A percentile compares a stretch with the other conserved stretches of the same genome.
Evolutionary conservation across 2,113 vertebrate genomes (phyloP).

Genomic region (Phycodurus eques): DNA sequence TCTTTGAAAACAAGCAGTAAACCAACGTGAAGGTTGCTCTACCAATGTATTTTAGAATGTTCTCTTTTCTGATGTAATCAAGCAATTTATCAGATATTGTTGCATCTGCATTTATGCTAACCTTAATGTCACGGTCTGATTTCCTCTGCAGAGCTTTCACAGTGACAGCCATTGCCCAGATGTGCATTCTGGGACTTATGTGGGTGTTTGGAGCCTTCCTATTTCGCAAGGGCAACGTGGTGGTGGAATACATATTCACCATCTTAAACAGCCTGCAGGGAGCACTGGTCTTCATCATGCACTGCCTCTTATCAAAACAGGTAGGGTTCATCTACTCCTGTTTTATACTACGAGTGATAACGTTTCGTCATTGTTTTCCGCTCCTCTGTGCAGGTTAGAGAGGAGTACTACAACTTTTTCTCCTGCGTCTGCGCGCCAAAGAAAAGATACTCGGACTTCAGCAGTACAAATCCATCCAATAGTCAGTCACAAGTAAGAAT

Average conservation of each 20-base stretch:
- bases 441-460: conserved; percentile 76
- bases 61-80: neutral
- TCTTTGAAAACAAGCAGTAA: neutral
- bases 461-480: conserved; percentile 66
- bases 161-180: conserved; percentile 81
- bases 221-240: conserved; percentile 52
- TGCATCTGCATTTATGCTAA: neutral
- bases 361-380: conserved; percentile 18
- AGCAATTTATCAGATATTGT: conserved; percentile 15
- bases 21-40: neutral
- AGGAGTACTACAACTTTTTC: conserved; percentile 75
- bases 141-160: conserved; percentile 73
- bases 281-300: conserved; percentile 78
- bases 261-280: conserved; percentile 85
- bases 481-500: conserved; percentile 65
- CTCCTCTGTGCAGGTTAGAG: conserved; percentile 77
- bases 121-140: conserved; percentile 9
- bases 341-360: neutral
- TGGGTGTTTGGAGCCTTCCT: conserved; percentile 85
- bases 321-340: conserved; percentile 43
- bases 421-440: conserved; percentile 52
- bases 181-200: conserved; percentile 81
- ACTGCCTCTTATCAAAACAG: conserved; percentile 84
- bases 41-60: neutral
- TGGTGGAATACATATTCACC: conserved; percentile 75